These are phyloP conservation scores for Lobophora halterata DNA, from an alignment of 2,888 invertebrate genomes.

Conservation along the genomic window DNA sequence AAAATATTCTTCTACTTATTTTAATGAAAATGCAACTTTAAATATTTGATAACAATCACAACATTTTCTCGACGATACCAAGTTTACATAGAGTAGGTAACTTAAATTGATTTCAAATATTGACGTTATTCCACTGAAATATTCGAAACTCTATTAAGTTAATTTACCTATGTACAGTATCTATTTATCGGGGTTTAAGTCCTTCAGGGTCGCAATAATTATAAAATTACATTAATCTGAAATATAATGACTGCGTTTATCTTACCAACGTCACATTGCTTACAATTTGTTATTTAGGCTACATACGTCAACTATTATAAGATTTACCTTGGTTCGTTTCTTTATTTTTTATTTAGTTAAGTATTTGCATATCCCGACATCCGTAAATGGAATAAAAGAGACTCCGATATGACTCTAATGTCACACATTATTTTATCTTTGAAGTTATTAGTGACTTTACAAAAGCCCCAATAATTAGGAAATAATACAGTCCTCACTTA, in stretches of 20 bases:
- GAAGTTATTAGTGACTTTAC: too few relatives aligned
- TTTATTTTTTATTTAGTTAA: slow-evolving; percentile 19
- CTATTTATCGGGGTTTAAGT: slow-evolving; percentile 71
- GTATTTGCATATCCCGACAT: slow-evolving; percentile 4
- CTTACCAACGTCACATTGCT: slow-evolving; percentile 51
- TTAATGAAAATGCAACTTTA: slow-evolving; percentile 78
- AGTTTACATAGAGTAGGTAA: slow-evolving; percentile 58
- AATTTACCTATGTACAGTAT: slow-evolving; percentile 64
- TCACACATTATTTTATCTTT: too few relatives aligned
- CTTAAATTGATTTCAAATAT: slow-evolving; percentile 55
- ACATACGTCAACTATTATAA: slow-evolving; percentile 33
- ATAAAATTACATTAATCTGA: slow-evolving; percentile 53
- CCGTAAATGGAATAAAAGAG: not conserved
- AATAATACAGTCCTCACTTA: too few relatives aligned
- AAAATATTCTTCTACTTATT: slow-evolving; percentile 78
- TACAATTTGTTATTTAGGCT: slow-evolving; percentile 43
- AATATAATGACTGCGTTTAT: slow-evolving; percentile 49
- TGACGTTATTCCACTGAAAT: slow-evolving; percentile 50
- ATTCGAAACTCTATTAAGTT: slow-evolving; percentile 55
- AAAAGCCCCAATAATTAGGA: too few relatives aligned
- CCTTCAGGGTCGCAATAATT: slow-evolving; percentile 66
- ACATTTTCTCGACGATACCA: slow-evolving; percentile 72
- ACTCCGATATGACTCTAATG: too few relatives aligned
- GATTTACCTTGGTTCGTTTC: slow-evolving; percentile 42
- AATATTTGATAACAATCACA: slow-evolving; percentile 75